Base-by-base conservation (phyloP, 2,113 vertebrate genomes). In the Ophiodon elongatus region DNA sequence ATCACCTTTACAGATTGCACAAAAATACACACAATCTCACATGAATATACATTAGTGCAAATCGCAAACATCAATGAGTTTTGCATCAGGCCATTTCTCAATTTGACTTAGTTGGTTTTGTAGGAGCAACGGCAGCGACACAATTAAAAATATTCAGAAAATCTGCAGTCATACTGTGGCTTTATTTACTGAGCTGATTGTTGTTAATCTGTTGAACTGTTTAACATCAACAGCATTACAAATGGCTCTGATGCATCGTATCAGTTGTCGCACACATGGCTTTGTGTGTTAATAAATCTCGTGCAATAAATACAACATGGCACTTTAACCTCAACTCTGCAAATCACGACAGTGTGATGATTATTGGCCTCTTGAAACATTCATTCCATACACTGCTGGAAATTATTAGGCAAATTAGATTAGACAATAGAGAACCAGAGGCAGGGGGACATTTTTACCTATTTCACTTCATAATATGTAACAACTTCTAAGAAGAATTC, bases 1-100 rank as follows among this genome's bases (percentile, higher is more conserved):
- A 80, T 92, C 82, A 85, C 66, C 47, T 72, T 82, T 27, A 90
- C 75, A 89, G 63, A 82, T 76, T 74, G 21, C 85, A 89, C 80
- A 90, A 74, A 85, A 79, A 87, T 62, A 86, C 83, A 88, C 70
- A 72, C 54, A 82, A 79, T 82, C 83, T 75, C 25, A 89, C 84
- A 80, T 78, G 77, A 90, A 94, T 87, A 93, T 76, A 91, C 85
- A 91, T 73, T 50, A 86, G 92, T 95, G 89, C 92, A 94, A 94
- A 94, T 82, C 4, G 84, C 80, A 92, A 87, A 87, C 76, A 87
- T 54, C 63, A 68, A 83, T 52, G 21, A 47, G 54, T 70, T 87
- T 67, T 81, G 63, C 60, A 68, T 31, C 67, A 52, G 45, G 63
- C 54, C 45, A 45, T 72, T 76, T 73, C 64, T 76, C n/a, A 56